A percentile compares a stretch with the other conserved stretches of the same genome.
These are phyloP conservation scores for Otocyon megalotis DNA, from an alignment of 2,113 vertebrate species.

Conservation along the genomic window DNA sequence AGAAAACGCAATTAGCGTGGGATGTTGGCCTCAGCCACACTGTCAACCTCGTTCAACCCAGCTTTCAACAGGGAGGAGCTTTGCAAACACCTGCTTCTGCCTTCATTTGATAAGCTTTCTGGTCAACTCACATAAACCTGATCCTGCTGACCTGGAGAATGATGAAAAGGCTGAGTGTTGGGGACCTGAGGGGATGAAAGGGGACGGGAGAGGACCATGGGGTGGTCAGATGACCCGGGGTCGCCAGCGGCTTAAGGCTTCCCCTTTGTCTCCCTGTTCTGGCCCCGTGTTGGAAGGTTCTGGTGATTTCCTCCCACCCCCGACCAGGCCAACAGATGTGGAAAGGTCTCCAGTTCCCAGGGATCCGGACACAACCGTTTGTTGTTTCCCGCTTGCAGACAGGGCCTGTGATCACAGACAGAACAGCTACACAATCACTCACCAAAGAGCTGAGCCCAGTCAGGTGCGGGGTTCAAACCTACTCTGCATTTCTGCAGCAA, in stretches of 20 bases:
- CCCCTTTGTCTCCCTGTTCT: conserved; percentile 80
- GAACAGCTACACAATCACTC: conserved; percentile 81
- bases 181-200: conserved; percentile 64
- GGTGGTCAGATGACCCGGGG: conserved; percentile 70
- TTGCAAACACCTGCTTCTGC: conserved; percentile 86
- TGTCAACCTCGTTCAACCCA: conserved; percentile 83
- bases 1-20: conserved; percentile 80
- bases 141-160: conserved; percentile 84
- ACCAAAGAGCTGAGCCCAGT: conserved; percentile 72
- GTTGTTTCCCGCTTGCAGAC: conserved; percentile 79
- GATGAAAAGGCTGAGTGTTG: conserved; percentile 84
- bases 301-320: conserved; percentile 81
- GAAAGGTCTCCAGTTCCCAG: conserved; percentile 86
- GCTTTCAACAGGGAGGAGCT: conserved; percentile 77
- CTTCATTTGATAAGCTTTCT: conserved; percentile 87
- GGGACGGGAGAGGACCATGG: conserved; percentile 69
- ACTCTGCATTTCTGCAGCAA: conserved; percentile 64
- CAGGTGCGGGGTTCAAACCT: conserved; percentile 73
- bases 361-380: conserved; percentile 79
- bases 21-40: conserved; percentile 80
- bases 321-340: conserved; percentile 87
- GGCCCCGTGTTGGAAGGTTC: conserved; percentile 83
- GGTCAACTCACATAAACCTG: conserved; percentile 83
- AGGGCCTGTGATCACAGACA: conserved; percentile 73
- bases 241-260: conserved; percentile 65